These are phyloP conservation scores for Rutpela maculata DNA, from an alignment of 2,888 invertebrate species.

Conservation along the genomic window DNA sequence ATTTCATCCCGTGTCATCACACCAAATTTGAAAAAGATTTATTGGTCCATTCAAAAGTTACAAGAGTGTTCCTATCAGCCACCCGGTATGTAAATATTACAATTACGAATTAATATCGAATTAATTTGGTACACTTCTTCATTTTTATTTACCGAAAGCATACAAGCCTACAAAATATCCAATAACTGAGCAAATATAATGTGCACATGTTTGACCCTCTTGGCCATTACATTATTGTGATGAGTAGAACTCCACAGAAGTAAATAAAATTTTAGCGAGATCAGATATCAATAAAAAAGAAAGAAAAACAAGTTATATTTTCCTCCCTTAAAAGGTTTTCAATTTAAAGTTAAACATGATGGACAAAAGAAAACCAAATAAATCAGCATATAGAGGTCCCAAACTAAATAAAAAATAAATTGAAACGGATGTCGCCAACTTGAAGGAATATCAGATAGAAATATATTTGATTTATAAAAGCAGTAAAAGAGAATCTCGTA, in stretches of 20 bases:
- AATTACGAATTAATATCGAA: not conserved
- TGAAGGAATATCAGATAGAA: conserved; percentile 7
- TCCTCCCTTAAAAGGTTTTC: conserved; percentile 23
- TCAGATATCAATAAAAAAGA: conserved; percentile 14
- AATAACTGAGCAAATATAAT: not conserved
- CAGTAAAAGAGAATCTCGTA: not conserved
- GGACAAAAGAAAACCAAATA: conserved; percentile 29
- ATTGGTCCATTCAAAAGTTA: too few relatives aligned
- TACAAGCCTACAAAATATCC: not conserved
- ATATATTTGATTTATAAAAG: conserved; percentile 18
- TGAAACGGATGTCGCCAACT: conserved; percentile 19
- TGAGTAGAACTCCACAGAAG: conserved; percentile 3
- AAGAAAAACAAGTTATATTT: conserved; percentile 9
- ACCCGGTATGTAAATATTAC: too few relatives aligned
- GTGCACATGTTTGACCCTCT: not conserved
- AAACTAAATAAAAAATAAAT: conserved; percentile 26
- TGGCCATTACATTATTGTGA: not conserved
- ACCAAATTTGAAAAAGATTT: too few relatives aligned
- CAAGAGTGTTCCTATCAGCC: too few relatives aligned
- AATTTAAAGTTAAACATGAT: conserved; percentile 23
- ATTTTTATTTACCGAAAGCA: not conserved
- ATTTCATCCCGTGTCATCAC: too few relatives aligned
- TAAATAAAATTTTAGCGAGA: conserved; percentile 14
- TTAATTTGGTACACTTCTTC: not conserved
- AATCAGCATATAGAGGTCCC: conserved; percentile 15